Evolutionary conservation across 1,140 invertebrate genomes (phyloP), one percentile per base, ranked within the genome.

Genomic region (Dufourea novaeangliae): DNA sequence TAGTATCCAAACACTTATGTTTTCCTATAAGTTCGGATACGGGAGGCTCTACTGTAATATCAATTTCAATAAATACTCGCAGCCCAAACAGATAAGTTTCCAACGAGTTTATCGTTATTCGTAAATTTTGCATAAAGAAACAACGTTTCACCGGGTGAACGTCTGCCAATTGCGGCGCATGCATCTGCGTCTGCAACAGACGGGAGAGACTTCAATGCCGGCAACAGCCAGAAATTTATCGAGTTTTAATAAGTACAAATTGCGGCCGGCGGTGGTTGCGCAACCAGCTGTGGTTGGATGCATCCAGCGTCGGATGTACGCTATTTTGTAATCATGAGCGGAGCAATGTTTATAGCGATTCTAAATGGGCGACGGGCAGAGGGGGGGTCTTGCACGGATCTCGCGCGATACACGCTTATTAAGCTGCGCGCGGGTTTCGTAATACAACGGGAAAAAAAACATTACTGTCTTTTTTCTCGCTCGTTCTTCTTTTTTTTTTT

Each of bases 301-400:
- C 88, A 84, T 89, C 86, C 82, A 37, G 29, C 76, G 89, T 91
- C 91, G 90, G 91, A 91, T 91, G 90, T 91, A 88, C 87, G 90
- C 87, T 88, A 91, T 91, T 91, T 91, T 89, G 90, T 88, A 92
- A 92, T 91, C 89, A 91, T 86, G 84, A 91, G 83, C 85, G 89
- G 89, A 91, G 89, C 89, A 90, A 90, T 90, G 85, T 90, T 90
- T 90, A 91, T 86, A 84, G 84, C 85, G 83, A 89, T 86, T 85
- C 75, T 61, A 72, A 89, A 75, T 79, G 76, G 79, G 46, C 1
- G 71, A 44, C 57, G 64, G 67, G 76, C 83, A 82, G 85, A 81
- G 79, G 84, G 88, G 82, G 80, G 84, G 88, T 85, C 78, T 87
- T 88, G 82, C 80, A 74, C 86, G 85, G 84, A 91, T 90, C 84